phyloP scores from a whole-genome alignment of 2,113 vertebrate genomes.

The Calidris pygmaea region DNA sequence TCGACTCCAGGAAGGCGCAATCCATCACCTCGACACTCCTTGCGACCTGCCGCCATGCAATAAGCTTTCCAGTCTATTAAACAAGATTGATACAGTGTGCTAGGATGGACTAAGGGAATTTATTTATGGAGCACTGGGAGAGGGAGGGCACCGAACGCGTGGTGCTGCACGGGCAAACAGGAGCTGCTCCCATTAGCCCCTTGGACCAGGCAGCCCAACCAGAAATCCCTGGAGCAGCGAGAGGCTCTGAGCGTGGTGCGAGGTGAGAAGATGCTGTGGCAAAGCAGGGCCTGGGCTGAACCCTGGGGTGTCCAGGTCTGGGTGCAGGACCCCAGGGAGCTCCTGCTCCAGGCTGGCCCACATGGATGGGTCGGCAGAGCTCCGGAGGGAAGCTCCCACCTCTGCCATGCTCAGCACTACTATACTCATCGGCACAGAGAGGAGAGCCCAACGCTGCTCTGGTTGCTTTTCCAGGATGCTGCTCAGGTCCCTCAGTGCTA shows the following conservation, averaged over 20 bases:
- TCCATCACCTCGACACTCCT: slow-evolving; percentile 87
- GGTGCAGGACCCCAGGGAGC: neutral
- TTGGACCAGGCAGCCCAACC: neutral
- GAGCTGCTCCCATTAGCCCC: neutral
- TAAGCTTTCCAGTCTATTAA: slow-evolving; percentile 91
- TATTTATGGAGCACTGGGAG: slow-evolving; percentile 80
- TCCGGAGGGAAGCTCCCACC: neutral
- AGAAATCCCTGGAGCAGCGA: neutral
- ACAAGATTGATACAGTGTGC: slow-evolving; percentile 91
- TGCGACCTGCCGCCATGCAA: slow-evolving; percentile 75
- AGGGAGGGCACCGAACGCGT: neutral
- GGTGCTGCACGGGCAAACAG: fast-evolving
- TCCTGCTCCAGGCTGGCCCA: neutral
- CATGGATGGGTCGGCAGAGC: neutral
- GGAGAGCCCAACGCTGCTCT: neutral
- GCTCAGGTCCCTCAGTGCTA: neutral
- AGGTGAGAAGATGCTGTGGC: neutral
- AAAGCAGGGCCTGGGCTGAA: neutral
- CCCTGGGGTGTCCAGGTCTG: neutral
- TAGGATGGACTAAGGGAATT: slow-evolving; percentile 83
- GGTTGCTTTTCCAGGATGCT: neutral
- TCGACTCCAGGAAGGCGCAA: slow-evolving; percentile 81
- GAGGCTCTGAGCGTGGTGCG: fast-evolving
- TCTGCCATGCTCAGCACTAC: neutral
- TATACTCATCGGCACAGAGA: fast-evolving